Base-by-base conservation (phyloP, 2,888 invertebrate species). In the Disparrhopalites patrizii region DNA sequence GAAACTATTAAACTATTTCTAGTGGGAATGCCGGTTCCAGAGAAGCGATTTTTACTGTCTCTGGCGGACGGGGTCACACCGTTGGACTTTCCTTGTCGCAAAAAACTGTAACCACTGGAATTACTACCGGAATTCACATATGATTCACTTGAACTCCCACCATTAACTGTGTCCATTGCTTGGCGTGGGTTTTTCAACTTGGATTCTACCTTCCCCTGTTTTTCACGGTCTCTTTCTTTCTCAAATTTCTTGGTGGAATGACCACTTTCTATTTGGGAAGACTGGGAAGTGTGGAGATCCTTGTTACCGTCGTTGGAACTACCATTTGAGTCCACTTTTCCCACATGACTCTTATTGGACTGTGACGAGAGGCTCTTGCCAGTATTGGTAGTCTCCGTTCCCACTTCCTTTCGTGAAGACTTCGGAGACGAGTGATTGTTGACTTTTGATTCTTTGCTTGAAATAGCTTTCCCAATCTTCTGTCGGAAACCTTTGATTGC, bases 401-500 rank as follows among this genome's bases (percentile, higher is more conserved):
- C 25, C n/a, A 70, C 31, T 68, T 74, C 36, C 67, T 62, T 30
- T 15, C 66, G n/a, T 1, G 62, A 47, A 20, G 50, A 56, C 54
- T 66, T 67, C 54, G 65, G 62, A n/a, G 47, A 47, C n/a, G 50
- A 65, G 54, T 64, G 57, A 40, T 62, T 23, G 43, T 47, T 65
- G 27, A 64, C 70, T 51, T 61, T 61, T 20, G 69, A 67, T 13
- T 71, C 71, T 66, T 70, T 73, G 62, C 60, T 68, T n/a, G 68
- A 67, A 25, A 73, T 74, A 13, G 73, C 72, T 65, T 73, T 74
- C n/a, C 74, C 74, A 13, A 74, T 65, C 62, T 70, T 71, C 65
- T 73, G 74, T 31, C 71, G 71, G 64, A 75, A 70, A 67, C 73
- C 74, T 70, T 76, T 70, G 70, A 71, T 69, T 67, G 69, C 71